Evolutionary conservation across 1,140 invertebrate genomes (phyloP), one percentile per base, ranked within the genome.

Genomic region (Orchesella cincta): DNA sequence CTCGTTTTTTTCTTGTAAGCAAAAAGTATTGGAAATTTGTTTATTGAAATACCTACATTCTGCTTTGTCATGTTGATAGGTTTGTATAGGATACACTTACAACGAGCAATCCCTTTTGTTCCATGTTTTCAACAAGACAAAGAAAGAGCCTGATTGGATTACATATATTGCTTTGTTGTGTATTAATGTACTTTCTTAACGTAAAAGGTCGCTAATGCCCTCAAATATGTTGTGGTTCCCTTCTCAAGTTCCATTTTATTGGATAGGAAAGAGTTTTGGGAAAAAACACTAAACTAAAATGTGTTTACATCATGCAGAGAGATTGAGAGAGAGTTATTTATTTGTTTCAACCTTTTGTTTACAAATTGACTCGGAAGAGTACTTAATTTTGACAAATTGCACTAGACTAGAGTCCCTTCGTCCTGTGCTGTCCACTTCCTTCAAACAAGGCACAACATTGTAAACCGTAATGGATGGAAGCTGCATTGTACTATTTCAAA

Each of bases 341-440:
- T 67, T 67, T 67, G 62, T 67, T 67, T 67, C 31, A 12, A 67
- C 62, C 31, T 67, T 67, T 33, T 33, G 62, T 67, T 67, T 67
- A 67, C 62, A 67, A 67, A 67, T 67, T 67, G 62, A 67, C 62
- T 67, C 33, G 33, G n/a, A 67, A 31, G 62, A 31, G 62, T 29
- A 67, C 62, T 67, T 67, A 67, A 67, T 67, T 67, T 33, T 67
- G 62, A 67, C 62, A 67, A 67, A 67, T 67, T 31, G 62, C 23
- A 16, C 31, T 29, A 31, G n/a, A 57, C 54, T 23, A 12, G 18
- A 46, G 39, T 46, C 39, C 39, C n/a, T n/a, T n/a, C n/a, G n/a
- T n/a, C n/a, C n/a, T n/a, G n/a, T n/a, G n/a, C n/a, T n/a, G n/a
- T n/a, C n/a, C n/a, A n/a, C n/a, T n/a, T n/a, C n/a, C n/a, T n/a